These are phyloP conservation scores for Dasyprocta punctata DNA, from an alignment of 2,113 vertebrate genomes.

Conservation along the genomic window DNA sequence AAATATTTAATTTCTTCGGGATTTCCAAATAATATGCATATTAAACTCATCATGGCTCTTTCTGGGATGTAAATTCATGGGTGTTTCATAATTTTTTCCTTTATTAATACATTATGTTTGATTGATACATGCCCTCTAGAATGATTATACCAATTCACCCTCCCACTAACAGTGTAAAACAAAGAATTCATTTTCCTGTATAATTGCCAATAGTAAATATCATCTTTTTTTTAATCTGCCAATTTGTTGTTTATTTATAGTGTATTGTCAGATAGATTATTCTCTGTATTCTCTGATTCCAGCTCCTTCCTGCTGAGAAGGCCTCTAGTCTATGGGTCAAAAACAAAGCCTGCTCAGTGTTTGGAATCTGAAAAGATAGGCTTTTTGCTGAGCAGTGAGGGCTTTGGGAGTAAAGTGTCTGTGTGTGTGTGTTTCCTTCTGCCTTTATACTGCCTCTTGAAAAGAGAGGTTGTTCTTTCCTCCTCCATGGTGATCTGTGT, in stretches of 20 bases:
- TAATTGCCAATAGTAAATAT: background rate
- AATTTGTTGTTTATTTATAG: constrained; percentile 47
- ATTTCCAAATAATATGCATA: background rate
- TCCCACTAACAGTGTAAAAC: background rate
- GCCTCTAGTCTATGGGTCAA: background rate
- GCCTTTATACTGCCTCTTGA: background rate
- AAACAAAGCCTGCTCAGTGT: constrained; percentile 44
- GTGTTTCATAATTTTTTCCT: background rate
- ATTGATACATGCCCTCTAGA: background rate
- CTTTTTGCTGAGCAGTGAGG: background rate
- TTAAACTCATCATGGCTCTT: background rate
- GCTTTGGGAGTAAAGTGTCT: background rate
- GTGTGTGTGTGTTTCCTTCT: background rate
- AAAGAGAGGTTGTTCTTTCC: background rate
- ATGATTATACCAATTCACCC: background rate
- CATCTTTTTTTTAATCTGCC: background rate
- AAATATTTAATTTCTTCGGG: background rate
- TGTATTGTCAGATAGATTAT: background rate
- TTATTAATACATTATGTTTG: background rate
- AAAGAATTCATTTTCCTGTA: background rate
- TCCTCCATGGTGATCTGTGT: background rate
- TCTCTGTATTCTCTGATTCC: background rate
- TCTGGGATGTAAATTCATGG: background rate
- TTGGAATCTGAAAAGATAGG: background rate
- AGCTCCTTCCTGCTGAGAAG: constrained; percentile 15